A percentile compares a stretch with the other conserved stretches of the same genome.
phyloP scores from a whole-genome alignment of 35 echinoderm and acorn worm species.

The Heliocidaris erythrogramma region DNA sequence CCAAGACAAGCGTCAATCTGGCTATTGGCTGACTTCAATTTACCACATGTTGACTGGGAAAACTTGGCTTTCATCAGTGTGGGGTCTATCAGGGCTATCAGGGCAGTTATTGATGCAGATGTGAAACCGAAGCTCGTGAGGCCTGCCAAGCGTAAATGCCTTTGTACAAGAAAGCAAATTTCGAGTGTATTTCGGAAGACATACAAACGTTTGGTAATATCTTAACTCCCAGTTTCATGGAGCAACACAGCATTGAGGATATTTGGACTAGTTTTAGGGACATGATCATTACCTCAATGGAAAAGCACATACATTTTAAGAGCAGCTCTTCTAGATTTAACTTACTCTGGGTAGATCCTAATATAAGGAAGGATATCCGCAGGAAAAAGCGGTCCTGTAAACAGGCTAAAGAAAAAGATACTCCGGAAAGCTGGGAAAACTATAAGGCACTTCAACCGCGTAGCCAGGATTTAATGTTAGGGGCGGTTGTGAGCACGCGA shows the following conservation, averaged over 20 bases:
- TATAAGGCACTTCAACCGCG: too few species aligned
- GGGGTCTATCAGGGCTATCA: constrained; percentile 73
- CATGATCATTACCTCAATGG: background rate
- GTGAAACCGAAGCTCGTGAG: constrained; percentile 57
- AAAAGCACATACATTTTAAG: too few species aligned
- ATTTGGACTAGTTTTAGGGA: constrained; percentile 54
- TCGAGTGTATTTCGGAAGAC: constrained; percentile 42
- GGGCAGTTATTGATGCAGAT: constrained; percentile 51
- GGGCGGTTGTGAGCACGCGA: too few species aligned
- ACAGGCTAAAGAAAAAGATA: constrained; percentile 44
- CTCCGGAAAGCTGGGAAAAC: background rate
- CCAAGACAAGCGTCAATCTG: too few species aligned
- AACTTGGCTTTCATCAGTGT: constrained; percentile 36
- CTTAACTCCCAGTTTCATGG: constrained; percentile 22
- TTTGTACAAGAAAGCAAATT: constrained; percentile 61
- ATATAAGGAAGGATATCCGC: constrained; percentile 45
- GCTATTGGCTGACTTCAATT: constrained; percentile 71
- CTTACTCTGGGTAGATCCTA: constrained; percentile 61
- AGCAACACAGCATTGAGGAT: background rate
- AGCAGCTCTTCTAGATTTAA: background rate
- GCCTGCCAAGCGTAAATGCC: constrained; percentile 50
- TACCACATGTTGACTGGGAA: constrained; percentile 71
- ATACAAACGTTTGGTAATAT: constrained; percentile 27
- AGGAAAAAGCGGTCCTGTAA: constrained; percentile 52
- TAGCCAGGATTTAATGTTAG: too few species aligned